phyloP scores from a whole-genome alignment of 2,113 vertebrate genomes.

The Aphelocoma coerulescens region DNA sequence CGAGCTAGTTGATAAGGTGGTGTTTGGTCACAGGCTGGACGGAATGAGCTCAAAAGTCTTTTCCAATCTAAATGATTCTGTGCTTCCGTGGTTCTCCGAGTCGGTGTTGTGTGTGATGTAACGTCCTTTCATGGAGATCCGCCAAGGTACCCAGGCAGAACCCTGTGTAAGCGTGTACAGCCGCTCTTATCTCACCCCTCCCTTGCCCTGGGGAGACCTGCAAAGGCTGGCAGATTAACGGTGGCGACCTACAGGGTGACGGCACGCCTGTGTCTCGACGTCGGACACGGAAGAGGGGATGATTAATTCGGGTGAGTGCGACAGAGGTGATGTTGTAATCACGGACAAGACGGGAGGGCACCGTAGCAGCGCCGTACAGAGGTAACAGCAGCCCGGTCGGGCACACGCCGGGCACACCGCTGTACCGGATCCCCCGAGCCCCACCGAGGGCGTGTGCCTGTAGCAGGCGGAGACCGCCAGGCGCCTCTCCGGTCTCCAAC shows the following conservation, averaged over 20 bases:
- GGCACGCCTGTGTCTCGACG: not conserved
- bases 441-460: accelerated
- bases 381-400: accelerated
- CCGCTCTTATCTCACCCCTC: not conserved
- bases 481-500: accelerated
- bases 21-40: not conserved
- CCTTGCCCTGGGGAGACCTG: not conserved
- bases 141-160: accelerated
- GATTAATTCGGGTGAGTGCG: not conserved
- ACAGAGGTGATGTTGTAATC: not conserved
- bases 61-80: not conserved
- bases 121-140: accelerated
- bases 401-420: accelerated
- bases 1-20: not conserved
- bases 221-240: not conserved
- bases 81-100: not conserved
- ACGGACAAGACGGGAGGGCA: accelerated
- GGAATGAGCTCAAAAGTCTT: not conserved
- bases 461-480: accelerated
- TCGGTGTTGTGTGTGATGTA: not conserved
- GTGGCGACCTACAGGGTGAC: accelerated
- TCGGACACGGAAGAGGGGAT: not conserved
- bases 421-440: accelerated
- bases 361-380: accelerated
- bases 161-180: accelerated